Evolutionary conservation across 1,140 invertebrate species (phyloP), one percentile per base, ranked within the genome.

Genomic region (Pseudomyrmex sp.): DNA sequence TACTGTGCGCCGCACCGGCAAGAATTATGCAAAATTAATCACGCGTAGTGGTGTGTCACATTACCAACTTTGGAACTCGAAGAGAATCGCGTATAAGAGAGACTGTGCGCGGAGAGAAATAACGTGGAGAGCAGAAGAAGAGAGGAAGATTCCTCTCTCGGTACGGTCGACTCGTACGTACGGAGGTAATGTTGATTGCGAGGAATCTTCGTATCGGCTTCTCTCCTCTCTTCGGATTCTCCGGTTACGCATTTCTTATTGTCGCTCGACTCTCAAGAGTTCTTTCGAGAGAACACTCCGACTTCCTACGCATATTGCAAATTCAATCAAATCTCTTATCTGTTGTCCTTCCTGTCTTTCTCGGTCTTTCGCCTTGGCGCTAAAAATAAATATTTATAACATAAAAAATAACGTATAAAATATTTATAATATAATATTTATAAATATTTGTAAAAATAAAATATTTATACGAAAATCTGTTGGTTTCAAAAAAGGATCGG

Each of bases 131-230:
- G 62, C 68, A 48, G 50, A 13, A 56, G 59, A 79, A 65, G 72
- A 48, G 50, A 13, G 44, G 54, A 79, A 65, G 72, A 88, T 88
- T 73, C 58, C 72, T 77, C 72, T 77, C 77, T 88, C 73, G n/a
- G 73, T 82, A 77, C 76, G 65, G 5, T 72, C 61, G 85, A 68
- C 68, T 26, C 3, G 2, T 26, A 26, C 68, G 23, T 82, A 72
- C 63, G 76, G 62, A 58, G 85, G 88, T 85, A 90, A 91, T 82
- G 90, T 90, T 90, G 91, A 91, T 91, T 91, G 91, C 85, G 46
- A 70, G 88, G 89, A 90, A 91, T 91, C 83, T 35, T 79, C 23
- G 84, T 85, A 77, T 87, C 77, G 83, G 56, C 48, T 63, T 68
- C 83, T 79, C 62, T 83, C 56, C 68, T 35, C 79, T n/a, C 23